phyloP scores from a whole-genome alignment of 1,140 invertebrate genomes.

The Drosophila tropicalis region DNA sequence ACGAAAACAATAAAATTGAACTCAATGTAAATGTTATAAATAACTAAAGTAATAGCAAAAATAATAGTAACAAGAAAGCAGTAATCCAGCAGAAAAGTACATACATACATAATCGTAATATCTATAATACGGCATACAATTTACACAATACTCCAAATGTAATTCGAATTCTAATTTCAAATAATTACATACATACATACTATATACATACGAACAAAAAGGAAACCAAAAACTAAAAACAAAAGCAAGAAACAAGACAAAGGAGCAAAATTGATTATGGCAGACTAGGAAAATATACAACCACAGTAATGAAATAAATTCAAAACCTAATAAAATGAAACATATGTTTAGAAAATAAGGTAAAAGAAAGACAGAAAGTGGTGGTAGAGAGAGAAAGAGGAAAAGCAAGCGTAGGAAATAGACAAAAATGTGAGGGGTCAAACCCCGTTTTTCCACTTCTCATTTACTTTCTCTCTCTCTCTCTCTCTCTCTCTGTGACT shows the following conservation, averaged over 20 bases:
- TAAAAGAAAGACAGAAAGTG: background rate
- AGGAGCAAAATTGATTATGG: constrained; percentile 36
- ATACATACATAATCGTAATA: constrained; percentile 44
- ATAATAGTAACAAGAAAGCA: constrained; percentile 24
- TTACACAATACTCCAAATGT: constrained; percentile 58
- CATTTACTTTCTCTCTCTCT: constrained; percentile 18
- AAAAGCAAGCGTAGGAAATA: constrained; percentile 32
- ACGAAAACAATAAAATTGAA: constrained; percentile 60
- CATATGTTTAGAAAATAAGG: constrained; percentile 21
- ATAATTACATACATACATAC: constrained; percentile 57
- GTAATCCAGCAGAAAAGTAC: constrained; percentile 1
- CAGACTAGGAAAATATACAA: constrained; percentile 76
- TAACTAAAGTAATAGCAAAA: constrained; percentile 55
- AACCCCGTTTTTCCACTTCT: background rate
- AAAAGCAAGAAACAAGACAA: constrained; percentile 10
- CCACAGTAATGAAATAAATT: constrained; percentile 57
- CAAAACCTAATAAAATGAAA: constrained; percentile 30
- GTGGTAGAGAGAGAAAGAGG: background rate
- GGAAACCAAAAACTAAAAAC: constrained; percentile 14
- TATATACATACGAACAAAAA: background rate
- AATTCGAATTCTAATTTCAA: constrained; percentile 65
- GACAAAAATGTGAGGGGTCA: constrained; percentile 25
- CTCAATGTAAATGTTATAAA: constrained; percentile 80
- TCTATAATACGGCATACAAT: constrained; percentile 53
- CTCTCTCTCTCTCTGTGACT: constrained; percentile 45